Conservation (phyloP, 2,888 invertebrate genomes). For the Ochlodes sylvanus region DNA sequence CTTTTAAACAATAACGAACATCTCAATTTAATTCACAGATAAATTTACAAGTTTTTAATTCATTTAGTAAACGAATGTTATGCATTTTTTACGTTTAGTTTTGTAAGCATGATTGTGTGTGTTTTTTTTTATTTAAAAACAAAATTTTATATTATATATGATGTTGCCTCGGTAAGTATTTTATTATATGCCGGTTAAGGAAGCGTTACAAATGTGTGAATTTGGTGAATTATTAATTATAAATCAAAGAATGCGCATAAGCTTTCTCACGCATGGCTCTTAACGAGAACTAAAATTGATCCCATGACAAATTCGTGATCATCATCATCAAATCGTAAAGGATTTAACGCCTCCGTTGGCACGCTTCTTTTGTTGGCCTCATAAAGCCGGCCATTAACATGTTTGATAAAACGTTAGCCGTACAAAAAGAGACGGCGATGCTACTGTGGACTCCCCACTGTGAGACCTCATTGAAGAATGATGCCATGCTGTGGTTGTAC, state of each 20-base stretch:
- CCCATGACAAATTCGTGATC: slow-evolving; percentile 79
- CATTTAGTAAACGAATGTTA: slow-evolving; percentile 62
- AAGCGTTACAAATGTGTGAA: background rate
- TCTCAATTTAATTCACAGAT: slow-evolving; percentile 72
- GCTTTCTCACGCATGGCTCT: slow-evolving; percentile 44
- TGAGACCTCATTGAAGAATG: slow-evolving; percentile 69
- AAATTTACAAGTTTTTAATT: slow-evolving; percentile 74
- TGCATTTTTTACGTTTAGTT: slow-evolving; percentile 71
- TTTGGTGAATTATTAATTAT: slow-evolving; percentile 10
- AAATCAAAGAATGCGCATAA: slow-evolving; percentile 1
- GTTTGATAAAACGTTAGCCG: slow-evolving; percentile 81
- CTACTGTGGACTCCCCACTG: slow-evolving; percentile 80
- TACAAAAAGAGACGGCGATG: slow-evolving; percentile 79
- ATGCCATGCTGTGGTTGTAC: slow-evolving; percentile 72
- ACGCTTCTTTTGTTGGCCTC: slow-evolving; percentile 82
- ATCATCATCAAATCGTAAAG: slow-evolving; percentile 82
- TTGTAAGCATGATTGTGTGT: slow-evolving; percentile 75
- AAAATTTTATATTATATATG: slow-evolving; percentile 43
- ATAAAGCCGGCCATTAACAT: slow-evolving; percentile 84
- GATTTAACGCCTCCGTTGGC: slow-evolving; percentile 85
- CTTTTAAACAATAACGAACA: slow-evolving; percentile 57
- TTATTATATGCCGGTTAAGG: background rate
- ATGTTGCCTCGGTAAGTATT: slow-evolving; percentile 47
- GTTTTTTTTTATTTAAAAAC: slow-evolving; percentile 52
- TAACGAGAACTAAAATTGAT: slow-evolving; percentile 54